phyloP scores from a whole-genome alignment of 1,140 invertebrate genomes.

The Diuraphis noxia region DNA sequence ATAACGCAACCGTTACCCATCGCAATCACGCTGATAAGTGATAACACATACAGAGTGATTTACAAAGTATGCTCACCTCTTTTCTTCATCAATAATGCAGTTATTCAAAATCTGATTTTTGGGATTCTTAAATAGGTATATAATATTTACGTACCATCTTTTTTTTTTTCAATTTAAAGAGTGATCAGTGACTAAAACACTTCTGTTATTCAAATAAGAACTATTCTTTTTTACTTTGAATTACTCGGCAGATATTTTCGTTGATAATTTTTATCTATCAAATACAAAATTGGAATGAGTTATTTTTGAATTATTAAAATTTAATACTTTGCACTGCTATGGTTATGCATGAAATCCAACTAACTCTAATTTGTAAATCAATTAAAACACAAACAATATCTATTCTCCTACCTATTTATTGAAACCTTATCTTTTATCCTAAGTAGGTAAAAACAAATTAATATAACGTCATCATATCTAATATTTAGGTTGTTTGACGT shows the following conservation, averaged over 20 bases:
- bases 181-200: background rate
- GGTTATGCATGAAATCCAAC: too few species aligned
- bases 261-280: background rate
- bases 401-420: too few species aligned
- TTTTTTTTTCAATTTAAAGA: background rate
- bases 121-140: too few species aligned
- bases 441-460: too few species aligned
- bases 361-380: too few species aligned
- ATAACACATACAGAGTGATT: background rate
- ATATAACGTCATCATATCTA: too few species aligned
- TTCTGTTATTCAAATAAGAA: background rate
- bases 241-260: background rate
- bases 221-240: background rate
- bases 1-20: background rate
- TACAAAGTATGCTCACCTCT: too few species aligned
- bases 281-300: background rate
- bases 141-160: background rate
- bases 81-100: background rate
- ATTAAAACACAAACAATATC: too few species aligned
- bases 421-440: too few species aligned
- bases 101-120: background rate
- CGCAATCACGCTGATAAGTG: background rate
- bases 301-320: background rate
- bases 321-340: background rate
- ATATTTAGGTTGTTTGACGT: too few species aligned